Evolutionary conservation across 1,140 invertebrate species (phyloP), one percentile per base, ranked within the genome.

Genomic region (Mactra quadrangularis): DNA sequence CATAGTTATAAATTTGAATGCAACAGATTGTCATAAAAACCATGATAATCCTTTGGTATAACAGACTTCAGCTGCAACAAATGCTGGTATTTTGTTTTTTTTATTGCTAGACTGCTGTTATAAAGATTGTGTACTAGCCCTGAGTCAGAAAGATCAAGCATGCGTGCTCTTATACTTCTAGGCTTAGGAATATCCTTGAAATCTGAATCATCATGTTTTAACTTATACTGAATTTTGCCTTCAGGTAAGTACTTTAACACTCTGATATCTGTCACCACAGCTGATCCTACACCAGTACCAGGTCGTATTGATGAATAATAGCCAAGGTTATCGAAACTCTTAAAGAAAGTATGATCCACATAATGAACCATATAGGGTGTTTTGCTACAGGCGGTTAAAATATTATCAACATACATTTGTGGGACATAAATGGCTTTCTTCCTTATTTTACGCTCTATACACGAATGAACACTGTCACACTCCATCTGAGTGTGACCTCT

Each of bases 251-350:
- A 66, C 22, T 66, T 66, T 47, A 71, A 52, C 25, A 66, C 35
- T 27, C 62, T 11, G 9, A 66, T 66, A 25, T 66, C 38, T 2
- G 47, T 53, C 41, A 68, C 64, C 41, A 27, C 52, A 25, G 50
- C 41, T 19, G 62, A 66, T 41, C 62, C 62, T 19, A 66, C 62
- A 45, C 68, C 29, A 71, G 29, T 29, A 25, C 68, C 68, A 3
- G 68, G 68, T 71, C 68, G 41, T 52, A 71, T 71, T 33, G 68
- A 71, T 52, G 68, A n/a, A 33, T 71, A 71, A 50, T 71, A 52
- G 27, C 17, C 29, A 19, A 71, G 50, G 25, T 11, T 31, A 71
- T 41, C 35, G 68, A 52, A 71, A 31, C 25, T 22, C 25, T 50
- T 71, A 33, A 50, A 71, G 25, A 71, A 71, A 29, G 41, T 64